Base-by-base conservation (phyloP, 2,113 vertebrate species). In the Sylvia atricapilla region DNA sequence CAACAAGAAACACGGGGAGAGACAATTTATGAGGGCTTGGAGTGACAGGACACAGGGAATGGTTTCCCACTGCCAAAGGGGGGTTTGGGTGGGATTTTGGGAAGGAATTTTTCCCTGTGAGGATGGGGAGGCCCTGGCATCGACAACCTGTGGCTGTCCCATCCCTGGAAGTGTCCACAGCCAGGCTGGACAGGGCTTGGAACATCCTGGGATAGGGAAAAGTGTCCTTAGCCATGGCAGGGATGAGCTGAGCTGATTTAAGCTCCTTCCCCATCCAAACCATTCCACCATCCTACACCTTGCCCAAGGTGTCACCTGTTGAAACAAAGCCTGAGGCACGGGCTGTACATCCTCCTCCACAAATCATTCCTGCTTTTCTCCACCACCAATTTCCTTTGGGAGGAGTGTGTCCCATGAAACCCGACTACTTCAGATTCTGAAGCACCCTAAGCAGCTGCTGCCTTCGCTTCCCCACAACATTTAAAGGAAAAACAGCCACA, bases 391-490 rank as follows among this genome's bases (percentile, higher is more conserved):
- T 75, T 73, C 78, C 73, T 63, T 79, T 49, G 35, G 89, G 59
- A 87, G 78, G 84, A 96, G 30, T 12, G 63, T 81, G 74, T 73
- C 95, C 97, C 89, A 21, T 70, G 92, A 84, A 96, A 97, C 93
- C 39, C 31, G 76, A 88, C 85, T 95, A 85, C 97, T 97, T 98
- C 97, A 98, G 56, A 97, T 97, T 88, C 92, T 96, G 96, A 97
- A 98, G 97, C 97, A 98, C 95, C 96, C 95, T 31, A 92, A 98
- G 94, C 98, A 98, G 97, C 97, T 97, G 97, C 97, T 96, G 96
- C 97, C 91, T 94, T 97, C 8, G 86, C 95, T 94, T 94, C 94
- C 87, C 92, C 96, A 96, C 92, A 87, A 93, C 93, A 96, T 92
- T 89, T 92, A 81, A 96, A 89, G 90, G 58, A 94, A 97, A 93